Evolutionary conservation across 2,113 vertebrate genomes (phyloP), one percentile per base, ranked within the genome.

Genomic region (Tragelaphus strepsiceros): DNA sequence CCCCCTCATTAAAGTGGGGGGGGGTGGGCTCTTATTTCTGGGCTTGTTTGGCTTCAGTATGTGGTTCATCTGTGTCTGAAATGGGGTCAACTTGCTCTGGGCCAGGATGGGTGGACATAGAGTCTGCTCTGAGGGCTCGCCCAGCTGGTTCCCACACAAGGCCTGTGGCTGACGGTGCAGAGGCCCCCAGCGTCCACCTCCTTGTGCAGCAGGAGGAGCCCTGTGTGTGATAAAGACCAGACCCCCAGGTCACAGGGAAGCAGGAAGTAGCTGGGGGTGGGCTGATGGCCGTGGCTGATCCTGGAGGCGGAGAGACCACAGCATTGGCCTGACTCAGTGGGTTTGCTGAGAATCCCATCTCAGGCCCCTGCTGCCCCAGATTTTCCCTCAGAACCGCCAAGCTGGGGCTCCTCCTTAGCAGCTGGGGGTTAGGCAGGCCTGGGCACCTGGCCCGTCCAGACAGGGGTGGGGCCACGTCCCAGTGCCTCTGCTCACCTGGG

Each of bases 171-270:
- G 17, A 32, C 0, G 10, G 2, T 51, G 17, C 49, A 21, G 49
- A 81, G 78, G 78, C 10, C 19, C 58, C 7, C n/a, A 4, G 35
- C 0, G 9, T 30, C 58, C 35, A 17, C 12, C 26, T 2, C 5
- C 35, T 2, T 2, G 8, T 3, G 74, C 13, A 30, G 30, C 12
- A 15, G 28, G 56, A 43, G 15, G n/a, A 56, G 74, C 35, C 49
- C 49, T 0, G 1, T 0, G 1, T 32, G 12, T 28, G 8, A 49
- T 51, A 35, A 24, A 24, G 46, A 32, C 32, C 28, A n/a, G 74
- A 43, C 2, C 2, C 53, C n/a, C 2, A 7, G 49, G 51, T 35
- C 59, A 39, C 59, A 11, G 6, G 85, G 84, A 43, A 17, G 35
- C 21, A 17, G 26, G 35, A 30, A n/a, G 28, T 51, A 28, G 85